These are phyloP conservation scores for Dendrocincla tyrannina DNA, from an alignment of 2,797 vertebrate species.

Conservation along the genomic window DNA sequence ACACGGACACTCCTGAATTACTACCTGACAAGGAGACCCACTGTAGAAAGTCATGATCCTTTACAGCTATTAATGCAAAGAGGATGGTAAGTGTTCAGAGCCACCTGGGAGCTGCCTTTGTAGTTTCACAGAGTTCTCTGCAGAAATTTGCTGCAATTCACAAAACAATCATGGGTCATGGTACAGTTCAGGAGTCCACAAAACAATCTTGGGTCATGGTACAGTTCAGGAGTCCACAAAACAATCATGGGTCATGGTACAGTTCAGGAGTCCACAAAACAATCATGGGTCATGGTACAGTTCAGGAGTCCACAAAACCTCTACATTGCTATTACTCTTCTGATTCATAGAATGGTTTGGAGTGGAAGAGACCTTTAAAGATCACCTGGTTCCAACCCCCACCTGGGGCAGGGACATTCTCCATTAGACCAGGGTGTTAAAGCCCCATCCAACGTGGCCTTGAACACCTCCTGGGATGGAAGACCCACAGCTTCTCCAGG, in stretches of 20 bases:
- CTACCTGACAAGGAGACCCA: not conserved
- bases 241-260: not conserved
- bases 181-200: not conserved
- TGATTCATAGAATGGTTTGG: not conserved
- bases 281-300: too few relatives aligned
- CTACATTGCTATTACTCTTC: not conserved
- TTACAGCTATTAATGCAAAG: not conserved
- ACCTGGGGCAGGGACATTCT: not conserved
- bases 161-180: not conserved
- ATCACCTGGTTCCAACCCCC: not conserved
- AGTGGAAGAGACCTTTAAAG: not conserved
- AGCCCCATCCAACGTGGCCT: not conserved
- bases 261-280: too few relatives aligned
- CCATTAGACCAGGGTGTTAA: not conserved
- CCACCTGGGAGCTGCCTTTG: not conserved
- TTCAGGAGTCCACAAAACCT: not conserved
- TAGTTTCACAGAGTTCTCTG: not conserved
- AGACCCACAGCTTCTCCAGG: too few relatives aligned
- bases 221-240: not conserved
- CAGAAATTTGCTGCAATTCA: not conserved
- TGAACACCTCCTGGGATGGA: not conserved
- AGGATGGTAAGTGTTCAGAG: not conserved
- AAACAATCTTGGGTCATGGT: too few relatives aligned
- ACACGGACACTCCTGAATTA: not conserved
- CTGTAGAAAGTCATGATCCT: not conserved